Evolutionary conservation across 2,888 invertebrate species (phyloP).

Genomic region (Drosophila quinaria): DNA sequence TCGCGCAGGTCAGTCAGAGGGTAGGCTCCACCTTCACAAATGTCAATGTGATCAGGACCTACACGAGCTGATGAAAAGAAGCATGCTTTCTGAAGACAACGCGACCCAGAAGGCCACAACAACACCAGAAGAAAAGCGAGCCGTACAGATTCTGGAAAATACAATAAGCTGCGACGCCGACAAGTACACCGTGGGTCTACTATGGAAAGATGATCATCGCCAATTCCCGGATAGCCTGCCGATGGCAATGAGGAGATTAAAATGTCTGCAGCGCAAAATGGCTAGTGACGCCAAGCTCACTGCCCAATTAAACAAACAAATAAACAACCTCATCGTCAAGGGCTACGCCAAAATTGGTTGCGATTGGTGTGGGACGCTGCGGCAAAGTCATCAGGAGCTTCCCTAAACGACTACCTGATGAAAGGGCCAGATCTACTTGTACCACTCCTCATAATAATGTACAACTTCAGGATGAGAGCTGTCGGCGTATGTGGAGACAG

Average conservation of each 20-base stretch:
- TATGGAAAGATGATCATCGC: too few relatives aligned
- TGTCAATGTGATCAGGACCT: conserved; percentile 6
- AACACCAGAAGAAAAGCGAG: background rate
- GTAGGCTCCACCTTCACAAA: background rate
- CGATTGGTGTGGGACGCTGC: conserved; percentile 80
- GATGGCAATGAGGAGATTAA: too few relatives aligned
- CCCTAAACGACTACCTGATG: conserved; percentile 72
- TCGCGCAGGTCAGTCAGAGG: background rate
- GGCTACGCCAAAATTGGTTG: conserved; percentile 52
- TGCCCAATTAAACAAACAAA: conserved; percentile 22
- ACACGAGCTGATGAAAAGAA: too few relatives aligned
- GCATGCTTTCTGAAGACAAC: background rate
- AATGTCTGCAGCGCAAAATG: too few relatives aligned
- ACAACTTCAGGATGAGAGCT: too few relatives aligned
- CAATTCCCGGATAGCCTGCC: too few relatives aligned
- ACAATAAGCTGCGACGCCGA: too few relatives aligned
- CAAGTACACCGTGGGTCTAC: too few relatives aligned
- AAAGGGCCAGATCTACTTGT: too few relatives aligned
- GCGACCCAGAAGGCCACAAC: background rate
- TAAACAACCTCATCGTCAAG: conserved; percentile 45
- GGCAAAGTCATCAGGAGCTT: conserved; percentile 58
- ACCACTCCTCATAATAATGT: too few relatives aligned
- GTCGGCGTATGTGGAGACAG: too few relatives aligned
- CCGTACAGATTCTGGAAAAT: conserved; percentile 7
- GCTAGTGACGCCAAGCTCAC: too few relatives aligned